Percentiles rank a stretch among this genome's conserved stretches.
These are phyloP conservation scores for Eupsittula cactorum DNA, from an alignment of 2,113 vertebrate species.

Conservation along the genomic window DNA sequence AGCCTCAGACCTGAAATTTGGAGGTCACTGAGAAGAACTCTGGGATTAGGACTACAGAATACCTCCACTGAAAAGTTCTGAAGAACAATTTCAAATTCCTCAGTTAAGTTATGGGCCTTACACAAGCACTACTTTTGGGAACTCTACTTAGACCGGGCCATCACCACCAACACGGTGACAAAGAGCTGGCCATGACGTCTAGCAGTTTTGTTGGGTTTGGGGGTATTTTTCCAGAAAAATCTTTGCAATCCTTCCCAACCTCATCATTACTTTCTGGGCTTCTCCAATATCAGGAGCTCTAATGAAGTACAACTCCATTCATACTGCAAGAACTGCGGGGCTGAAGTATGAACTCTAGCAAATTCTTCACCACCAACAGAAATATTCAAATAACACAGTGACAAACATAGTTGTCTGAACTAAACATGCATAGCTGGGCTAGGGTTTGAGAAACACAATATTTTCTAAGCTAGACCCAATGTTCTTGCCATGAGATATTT, in stretches of 20 bases:
- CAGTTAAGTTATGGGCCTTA: neutral
- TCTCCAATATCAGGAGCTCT: neutral
- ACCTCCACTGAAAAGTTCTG: neutral
- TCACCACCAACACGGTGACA: neutral
- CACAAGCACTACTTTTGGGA: neutral
- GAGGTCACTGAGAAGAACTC: neutral
- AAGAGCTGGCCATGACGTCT: neutral
- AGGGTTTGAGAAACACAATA: neutral
- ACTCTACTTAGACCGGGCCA: neutral
- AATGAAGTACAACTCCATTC: neutral
- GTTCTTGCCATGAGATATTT: neutral
- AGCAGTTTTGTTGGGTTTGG: neutral
- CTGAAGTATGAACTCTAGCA: neutral
- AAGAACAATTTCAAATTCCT: neutral
- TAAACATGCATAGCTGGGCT: rapidly evolving
- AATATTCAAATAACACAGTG: neutral
- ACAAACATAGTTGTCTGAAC: neutral
- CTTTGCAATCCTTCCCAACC: neutral
- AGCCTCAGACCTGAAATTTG: neutral
- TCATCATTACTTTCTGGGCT: neutral
- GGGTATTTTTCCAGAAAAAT: neutral
- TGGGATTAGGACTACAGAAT: neutral
- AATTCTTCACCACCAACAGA: neutral
- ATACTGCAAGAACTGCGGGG: neutral
- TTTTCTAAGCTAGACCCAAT: neutral